These are phyloP conservation scores for Ambastaia sidthimunki DNA, from an alignment of 2,797 vertebrate species.

Conservation along the genomic window DNA sequence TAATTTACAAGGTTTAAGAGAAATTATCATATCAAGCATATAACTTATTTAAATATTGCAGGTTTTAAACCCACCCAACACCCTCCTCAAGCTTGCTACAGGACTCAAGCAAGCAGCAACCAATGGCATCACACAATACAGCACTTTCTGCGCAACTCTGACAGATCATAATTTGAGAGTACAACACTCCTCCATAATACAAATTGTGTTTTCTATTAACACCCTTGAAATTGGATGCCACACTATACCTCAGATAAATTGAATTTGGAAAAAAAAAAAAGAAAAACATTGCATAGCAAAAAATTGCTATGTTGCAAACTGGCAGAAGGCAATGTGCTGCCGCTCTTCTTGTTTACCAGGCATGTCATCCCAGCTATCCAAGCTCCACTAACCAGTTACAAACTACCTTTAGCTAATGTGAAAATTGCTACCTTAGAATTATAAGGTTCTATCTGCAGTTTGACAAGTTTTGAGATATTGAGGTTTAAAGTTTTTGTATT, in stretches of 20 bases:
- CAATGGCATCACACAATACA: conserved; percentile 66
- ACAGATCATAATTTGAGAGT: conserved; percentile 71
- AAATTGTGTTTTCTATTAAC: conserved; percentile 78
- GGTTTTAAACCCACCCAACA: conserved; percentile 79
- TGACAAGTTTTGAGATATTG: too few species aligned
- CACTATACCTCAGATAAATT: conserved; percentile 64
- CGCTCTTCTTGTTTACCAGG: not conserved
- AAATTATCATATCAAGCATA: too few species aligned
- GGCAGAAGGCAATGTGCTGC: not conserved
- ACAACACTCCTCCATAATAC: conserved; percentile 72
- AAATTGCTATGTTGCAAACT: conserved; percentile 55
- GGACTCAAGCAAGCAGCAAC: conserved; percentile 73
- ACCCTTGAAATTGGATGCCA: conserved; percentile 73
- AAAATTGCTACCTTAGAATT: too few species aligned
- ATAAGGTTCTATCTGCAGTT: too few species aligned
- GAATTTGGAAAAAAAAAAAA: conserved; percentile 59
- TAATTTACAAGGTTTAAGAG: too few species aligned
- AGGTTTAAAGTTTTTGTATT: too few species aligned
- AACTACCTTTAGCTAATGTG: not conserved
- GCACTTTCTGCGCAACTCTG: conserved; percentile 66
- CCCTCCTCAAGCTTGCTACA: conserved; percentile 78
- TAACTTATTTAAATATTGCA: too few species aligned
- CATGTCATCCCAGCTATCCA: not conserved
- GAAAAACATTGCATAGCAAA: conserved; percentile 55
- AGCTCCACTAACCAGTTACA: not conserved